A percentile compares a stretch with the other conserved stretches of the same genome.
Conservation (phyloP, 2,113 vertebrate species). For the Ophthalmolycus amberensis region DNA sequence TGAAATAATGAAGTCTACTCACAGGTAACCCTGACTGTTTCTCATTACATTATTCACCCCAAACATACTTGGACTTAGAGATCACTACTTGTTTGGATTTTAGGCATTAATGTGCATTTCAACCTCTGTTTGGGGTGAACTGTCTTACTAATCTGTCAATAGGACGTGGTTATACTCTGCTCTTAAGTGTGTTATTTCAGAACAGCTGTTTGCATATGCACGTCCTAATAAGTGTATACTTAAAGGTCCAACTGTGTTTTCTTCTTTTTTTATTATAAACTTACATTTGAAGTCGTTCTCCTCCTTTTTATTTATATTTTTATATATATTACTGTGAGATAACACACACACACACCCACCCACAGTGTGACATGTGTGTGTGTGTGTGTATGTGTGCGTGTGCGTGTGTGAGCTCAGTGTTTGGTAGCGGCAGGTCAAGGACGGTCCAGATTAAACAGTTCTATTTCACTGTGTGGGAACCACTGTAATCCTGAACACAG, state of each 20-base stretch:
- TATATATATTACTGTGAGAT: constrained; percentile 2
- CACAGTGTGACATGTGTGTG: no score
- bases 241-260: background rate
- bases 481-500: constrained; percentile 56
- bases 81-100: background rate
- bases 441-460: constrained; percentile 68
- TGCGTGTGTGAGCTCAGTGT: constrained; percentile 34
- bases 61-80: background rate
- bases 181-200: background rate
- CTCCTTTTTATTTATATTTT: background rate
- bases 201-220: background rate
- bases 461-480: constrained; percentile 50
- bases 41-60: background rate
- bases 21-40: background rate
- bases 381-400: constrained; percentile 3
- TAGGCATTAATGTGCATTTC: background rate
- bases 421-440: constrained; percentile 68
- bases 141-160: background rate
- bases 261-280: background rate
- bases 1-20: constrained; percentile 5
- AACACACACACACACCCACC: background rate
- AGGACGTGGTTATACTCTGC: background rate
- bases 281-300: background rate
- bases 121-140: background rate
- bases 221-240: background rate